Percentiles rank a stretch among this genome's conserved stretches.
These are phyloP conservation scores for Pagetopsis macropterus DNA, from an alignment of 2,797 vertebrate species.

Conservation along the genomic window DNA sequence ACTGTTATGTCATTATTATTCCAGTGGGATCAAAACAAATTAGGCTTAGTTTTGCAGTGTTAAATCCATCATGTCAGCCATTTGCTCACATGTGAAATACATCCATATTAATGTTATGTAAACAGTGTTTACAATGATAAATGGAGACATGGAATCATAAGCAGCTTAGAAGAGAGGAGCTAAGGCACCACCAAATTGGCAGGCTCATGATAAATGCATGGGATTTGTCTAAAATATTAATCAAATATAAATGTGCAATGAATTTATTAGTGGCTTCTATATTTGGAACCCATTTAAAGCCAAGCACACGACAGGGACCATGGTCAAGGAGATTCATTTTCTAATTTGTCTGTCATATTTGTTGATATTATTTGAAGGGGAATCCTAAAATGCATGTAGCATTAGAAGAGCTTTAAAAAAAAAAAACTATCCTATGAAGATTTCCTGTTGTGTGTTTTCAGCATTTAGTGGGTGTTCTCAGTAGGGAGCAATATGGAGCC, in stretches of 20 bases:
- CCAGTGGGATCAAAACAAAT: constrained; percentile 43
- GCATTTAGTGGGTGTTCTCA: constrained; percentile 38
- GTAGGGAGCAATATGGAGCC: constrained; percentile 9
- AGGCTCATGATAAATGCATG: constrained; percentile 78
- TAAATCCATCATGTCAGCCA: constrained; percentile 49
- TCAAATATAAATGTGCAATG: constrained; percentile 76
- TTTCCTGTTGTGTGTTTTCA: constrained; percentile 10
- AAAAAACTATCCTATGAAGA: background rate
- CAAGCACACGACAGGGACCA: constrained; percentile 4
- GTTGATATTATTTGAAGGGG: constrained; percentile 3
- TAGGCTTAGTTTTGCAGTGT: constrained; percentile 36
- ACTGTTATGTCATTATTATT: constrained; percentile 39
- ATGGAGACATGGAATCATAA: constrained; percentile 65
- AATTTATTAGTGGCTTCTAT: constrained; percentile 64
- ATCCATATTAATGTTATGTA: constrained; percentile 71
- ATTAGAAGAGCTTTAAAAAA: constrained; percentile 7
- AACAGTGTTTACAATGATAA: constrained; percentile 70
- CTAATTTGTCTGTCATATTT: no score
- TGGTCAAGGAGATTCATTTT: background rate
- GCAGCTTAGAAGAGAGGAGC: constrained; percentile 60
- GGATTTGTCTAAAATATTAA: constrained; percentile 77
- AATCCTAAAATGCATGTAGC: constrained; percentile 26
- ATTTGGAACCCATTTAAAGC: constrained; percentile 39
- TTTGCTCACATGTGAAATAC: constrained; percentile 52
- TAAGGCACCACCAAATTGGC: constrained; percentile 68